These are phyloP conservation scores for Prochilodus magdalenae DNA, from an alignment of 2,113 vertebrate genomes.

Conservation along the genomic window DNA sequence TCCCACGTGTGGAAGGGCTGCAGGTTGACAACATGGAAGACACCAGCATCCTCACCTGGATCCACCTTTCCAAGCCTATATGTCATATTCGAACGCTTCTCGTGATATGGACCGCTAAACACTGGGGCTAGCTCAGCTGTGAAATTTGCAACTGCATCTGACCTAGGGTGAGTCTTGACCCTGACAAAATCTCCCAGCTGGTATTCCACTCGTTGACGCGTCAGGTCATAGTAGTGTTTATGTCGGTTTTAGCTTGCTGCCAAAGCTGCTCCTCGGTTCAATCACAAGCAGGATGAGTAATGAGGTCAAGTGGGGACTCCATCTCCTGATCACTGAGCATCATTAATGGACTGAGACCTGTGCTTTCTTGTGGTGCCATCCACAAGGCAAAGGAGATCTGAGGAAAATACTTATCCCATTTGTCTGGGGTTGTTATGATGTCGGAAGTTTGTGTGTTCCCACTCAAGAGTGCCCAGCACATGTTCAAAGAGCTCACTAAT, in stretches of 20 bases:
- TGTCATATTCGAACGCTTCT: background rate
- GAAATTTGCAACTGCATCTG: background rate
- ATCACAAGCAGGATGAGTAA: background rate
- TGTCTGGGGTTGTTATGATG: constrained; percentile 29
- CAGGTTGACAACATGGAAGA: too few relatives aligned
- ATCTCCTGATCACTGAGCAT: too few relatives aligned
- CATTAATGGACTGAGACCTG: too few relatives aligned
- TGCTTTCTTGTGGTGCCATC: too few relatives aligned
- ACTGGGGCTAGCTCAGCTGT: constrained; percentile 3
- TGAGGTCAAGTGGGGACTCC: too few relatives aligned
- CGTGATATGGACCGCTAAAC: background rate
- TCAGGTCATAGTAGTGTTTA: constrained; percentile 30
- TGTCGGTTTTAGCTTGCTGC: too few relatives aligned
- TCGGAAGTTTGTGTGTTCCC: constrained; percentile 13
- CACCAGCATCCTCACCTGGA: too few relatives aligned
- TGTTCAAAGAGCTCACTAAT: constrained; percentile 27
- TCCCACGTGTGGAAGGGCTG: constrained; percentile 2
- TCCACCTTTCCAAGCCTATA: too few relatives aligned
- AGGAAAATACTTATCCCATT: constrained; percentile 20
- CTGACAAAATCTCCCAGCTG: constrained; percentile 12
- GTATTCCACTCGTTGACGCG: background rate
- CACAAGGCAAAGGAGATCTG: too few relatives aligned
- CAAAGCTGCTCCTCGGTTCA: background rate
- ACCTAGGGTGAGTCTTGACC: constrained; percentile 25
- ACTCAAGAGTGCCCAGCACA: background rate